Evolutionary conservation across 2,888 invertebrate genomes (phyloP), one percentile per base, ranked within the genome.

Genomic region (Spatulosminthurus flaviceps): DNA sequence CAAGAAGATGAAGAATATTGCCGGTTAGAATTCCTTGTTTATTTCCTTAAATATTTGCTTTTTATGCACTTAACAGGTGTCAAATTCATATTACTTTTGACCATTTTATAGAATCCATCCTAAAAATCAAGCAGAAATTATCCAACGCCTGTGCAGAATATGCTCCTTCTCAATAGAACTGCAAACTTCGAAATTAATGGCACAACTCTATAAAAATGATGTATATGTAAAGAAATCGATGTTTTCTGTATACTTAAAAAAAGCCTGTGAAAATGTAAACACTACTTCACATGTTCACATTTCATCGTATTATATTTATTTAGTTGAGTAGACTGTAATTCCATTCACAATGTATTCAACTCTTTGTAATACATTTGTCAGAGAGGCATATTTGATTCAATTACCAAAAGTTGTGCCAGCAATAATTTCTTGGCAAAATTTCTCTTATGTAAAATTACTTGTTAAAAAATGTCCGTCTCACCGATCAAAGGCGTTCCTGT

Each of bases 1-100:
- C n/a, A 70, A 61, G 70, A 78, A 78, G 43, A 78, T 78, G 78
- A 78, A 78, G 29, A 78, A 78, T 16, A 61, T 78, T 34, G 70
- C 71, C 19, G 78, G 78, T 78, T 7, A 72, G 42, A n/a, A 28
- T 21, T 16, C 19, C 11, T 19, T 4, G 4, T 4, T 67, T 67
- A 4, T 64, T 64, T 22, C 13, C 4, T n/a, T 24, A 22, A 9
- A 9, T 16, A 24, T 64, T 64, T 2, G 4, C 9, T 24, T 2
- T 64, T 21, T 64, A 24, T 4, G n/a, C 2, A 24, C 4, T 22
- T 7, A 7, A 61, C 61, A 61, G n/a, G n/a, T 61, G 61, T 7
- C 61, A 61, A 7, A 61, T 4, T 67, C 7, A 22, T 22, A 24
- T 19, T 70, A 34, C 11, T 28, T 70, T 70, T 13, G 5, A 34